Percentiles rank a stretch among this genome's conserved stretches.
Conservation (phyloP, 2,113 vertebrate genomes). For the Pelobates fuscus region DNA sequence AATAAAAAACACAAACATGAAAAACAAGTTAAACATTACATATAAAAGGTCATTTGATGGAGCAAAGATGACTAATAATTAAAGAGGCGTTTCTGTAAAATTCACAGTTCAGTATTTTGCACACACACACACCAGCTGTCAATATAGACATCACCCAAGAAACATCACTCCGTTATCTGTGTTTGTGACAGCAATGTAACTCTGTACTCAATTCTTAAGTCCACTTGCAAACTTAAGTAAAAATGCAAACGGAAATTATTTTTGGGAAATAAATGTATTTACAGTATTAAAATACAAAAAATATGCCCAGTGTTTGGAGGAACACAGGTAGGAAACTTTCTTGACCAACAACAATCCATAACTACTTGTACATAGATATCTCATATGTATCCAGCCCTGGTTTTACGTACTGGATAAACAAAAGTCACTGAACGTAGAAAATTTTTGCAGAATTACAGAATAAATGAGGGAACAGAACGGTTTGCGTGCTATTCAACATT, state of each 20-base stretch:
- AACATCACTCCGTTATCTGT: too few relatives aligned
- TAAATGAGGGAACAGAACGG: constrained; percentile 51
- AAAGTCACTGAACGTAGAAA: constrained; percentile 1
- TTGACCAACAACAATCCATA: constrained; percentile 38
- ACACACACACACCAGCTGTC: background rate
- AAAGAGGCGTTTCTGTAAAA: background rate
- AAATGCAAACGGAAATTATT: constrained; percentile 23
- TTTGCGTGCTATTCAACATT: too few relatives aligned
- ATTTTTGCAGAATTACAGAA: background rate
- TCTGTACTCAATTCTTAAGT: too few relatives aligned
- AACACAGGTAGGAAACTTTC: constrained; percentile 47
- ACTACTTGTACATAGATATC: background rate
- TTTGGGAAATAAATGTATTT: constrained; percentile 53
- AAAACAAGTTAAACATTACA: too few relatives aligned
- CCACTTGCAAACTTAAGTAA: background rate
- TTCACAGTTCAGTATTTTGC: background rate
- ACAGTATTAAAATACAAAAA: constrained; percentile 53
- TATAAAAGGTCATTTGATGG: too few relatives aligned
- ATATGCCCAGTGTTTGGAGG: constrained; percentile 33
- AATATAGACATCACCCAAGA: too few relatives aligned
- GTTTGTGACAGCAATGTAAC: too few relatives aligned
- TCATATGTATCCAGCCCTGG: constrained; percentile 5
- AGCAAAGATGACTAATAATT: background rate
- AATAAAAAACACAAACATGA: too few relatives aligned
- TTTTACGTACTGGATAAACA: constrained; percentile 4